These are phyloP conservation scores for Elegia similella DNA, from an alignment of 2,888 invertebrate species.

Conservation along the genomic window DNA sequence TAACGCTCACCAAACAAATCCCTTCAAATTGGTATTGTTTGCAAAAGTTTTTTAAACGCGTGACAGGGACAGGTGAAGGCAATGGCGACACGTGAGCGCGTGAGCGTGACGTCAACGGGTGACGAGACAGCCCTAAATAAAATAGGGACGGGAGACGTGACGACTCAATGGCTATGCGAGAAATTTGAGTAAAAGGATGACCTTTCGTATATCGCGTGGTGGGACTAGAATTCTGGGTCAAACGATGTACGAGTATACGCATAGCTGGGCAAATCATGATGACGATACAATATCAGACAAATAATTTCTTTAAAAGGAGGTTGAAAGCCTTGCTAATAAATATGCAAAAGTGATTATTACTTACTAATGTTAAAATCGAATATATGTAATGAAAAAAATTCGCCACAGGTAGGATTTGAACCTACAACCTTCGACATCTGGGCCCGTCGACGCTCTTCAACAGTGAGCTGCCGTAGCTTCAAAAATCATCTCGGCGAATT, in stretches of 20 bases:
- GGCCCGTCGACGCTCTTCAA: too few species aligned
- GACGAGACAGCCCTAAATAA: slow-evolving; percentile 2
- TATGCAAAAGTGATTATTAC: too few species aligned
- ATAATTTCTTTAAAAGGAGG: background rate
- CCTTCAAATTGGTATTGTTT: background rate
- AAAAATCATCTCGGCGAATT: too few species aligned
- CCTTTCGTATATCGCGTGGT: background rate
- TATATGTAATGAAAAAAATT: too few species aligned
- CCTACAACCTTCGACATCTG: too few species aligned
- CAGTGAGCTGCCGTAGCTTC: too few species aligned
- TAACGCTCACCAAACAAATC: background rate
- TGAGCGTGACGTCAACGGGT: background rate
- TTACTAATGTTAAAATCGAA: too few species aligned
- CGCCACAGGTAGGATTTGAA: too few species aligned
- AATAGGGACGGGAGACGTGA: slow-evolving; percentile 3
- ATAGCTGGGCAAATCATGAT: background rate
- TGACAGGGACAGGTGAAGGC: background rate
- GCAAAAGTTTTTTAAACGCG: background rate
- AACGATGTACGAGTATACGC: background rate
- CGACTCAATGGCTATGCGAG: background rate
- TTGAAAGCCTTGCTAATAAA: too few species aligned
- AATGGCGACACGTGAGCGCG: background rate
- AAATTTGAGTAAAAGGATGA: background rate
- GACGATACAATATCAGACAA: background rate
- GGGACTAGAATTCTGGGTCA: background rate